Percentiles rank a stretch among this genome's conserved stretches.
Conservation (phyloP, 2,797 vertebrate species). For the Aldrovandia affinis region DNA sequence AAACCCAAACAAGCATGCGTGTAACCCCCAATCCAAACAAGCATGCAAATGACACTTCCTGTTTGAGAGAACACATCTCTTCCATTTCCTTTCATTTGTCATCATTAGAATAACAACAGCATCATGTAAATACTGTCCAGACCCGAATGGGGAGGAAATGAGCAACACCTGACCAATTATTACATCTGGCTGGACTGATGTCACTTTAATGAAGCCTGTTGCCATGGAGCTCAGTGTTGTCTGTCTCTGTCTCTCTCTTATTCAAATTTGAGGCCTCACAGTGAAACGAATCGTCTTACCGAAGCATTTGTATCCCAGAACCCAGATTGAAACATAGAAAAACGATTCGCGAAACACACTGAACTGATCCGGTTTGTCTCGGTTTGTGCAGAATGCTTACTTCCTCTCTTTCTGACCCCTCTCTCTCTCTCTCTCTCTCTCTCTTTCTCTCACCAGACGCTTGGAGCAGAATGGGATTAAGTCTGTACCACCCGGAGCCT, state of each 20-base stretch:
- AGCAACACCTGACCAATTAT: conserved; percentile 70
- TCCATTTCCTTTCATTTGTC: conserved; percentile 23
- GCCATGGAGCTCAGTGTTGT: conserved; percentile 51
- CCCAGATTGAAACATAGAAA: too few relatives aligned
- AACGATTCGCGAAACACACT: too few relatives aligned
- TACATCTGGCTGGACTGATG: conserved; percentile 59
- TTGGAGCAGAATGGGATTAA: conserved; percentile 97
- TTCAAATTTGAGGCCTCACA: neutral
- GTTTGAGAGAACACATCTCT: conserved; percentile 24
- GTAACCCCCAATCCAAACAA: neutral
- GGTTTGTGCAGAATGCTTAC: too few relatives aligned
- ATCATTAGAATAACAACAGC: conserved; percentile 23
- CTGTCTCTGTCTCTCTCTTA: conserved; percentile 48
- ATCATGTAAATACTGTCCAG: conserved; percentile 46
- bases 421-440: conserved; percentile 35
- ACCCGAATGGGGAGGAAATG: conserved; percentile 60
- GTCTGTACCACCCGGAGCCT: conserved; percentile 91
- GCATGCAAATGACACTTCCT: conserved; percentile 26
- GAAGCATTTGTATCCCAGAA: too few relatives aligned
- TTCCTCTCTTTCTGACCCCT: conserved; percentile 32
- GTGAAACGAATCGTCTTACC: too few relatives aligned
- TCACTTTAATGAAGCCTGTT: conserved; percentile 62
- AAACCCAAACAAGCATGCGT: neutral
- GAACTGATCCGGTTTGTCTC: too few relatives aligned
- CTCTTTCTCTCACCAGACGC: conserved; percentile 75